Conservation (phyloP, 2,888 invertebrate species). For the Zygaena filipendulae region DNA sequence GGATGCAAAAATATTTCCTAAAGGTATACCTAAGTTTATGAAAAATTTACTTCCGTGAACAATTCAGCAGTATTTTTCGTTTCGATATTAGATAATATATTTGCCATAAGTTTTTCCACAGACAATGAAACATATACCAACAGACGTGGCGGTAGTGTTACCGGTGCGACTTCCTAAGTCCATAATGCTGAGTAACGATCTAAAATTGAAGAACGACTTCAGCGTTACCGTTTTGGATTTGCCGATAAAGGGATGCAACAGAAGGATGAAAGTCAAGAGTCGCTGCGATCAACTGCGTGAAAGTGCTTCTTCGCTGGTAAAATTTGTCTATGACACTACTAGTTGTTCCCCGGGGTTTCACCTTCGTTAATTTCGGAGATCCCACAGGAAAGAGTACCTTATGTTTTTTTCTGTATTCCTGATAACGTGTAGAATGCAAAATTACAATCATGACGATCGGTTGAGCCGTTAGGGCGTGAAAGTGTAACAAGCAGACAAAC, state of each 20-base stretch:
- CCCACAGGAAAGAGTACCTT: no score
- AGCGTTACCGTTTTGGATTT: slow-evolving; percentile 56
- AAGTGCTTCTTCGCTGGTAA: slow-evolving; percentile 47
- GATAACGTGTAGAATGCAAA: no score
- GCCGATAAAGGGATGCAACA: slow-evolving; percentile 29
- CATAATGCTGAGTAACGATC: slow-evolving; percentile 14
- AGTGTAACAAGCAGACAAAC: no score
- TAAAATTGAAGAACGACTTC: slow-evolving; percentile 49
- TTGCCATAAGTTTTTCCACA: slow-evolving; percentile 19
- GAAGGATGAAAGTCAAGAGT: slow-evolving; percentile 29
- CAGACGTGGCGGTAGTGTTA: slow-evolving; percentile 34
- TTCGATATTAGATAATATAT: slow-evolving; percentile 2
- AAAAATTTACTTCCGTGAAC: no score
- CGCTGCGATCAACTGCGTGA: slow-evolving; percentile 33
- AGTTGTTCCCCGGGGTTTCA: no score
- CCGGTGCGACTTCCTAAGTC: slow-evolving; percentile 31
- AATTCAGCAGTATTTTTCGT: no score
- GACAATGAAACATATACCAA: slow-evolving; percentile 29
- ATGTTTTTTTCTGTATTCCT: no score
- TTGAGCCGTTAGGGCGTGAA: no score
- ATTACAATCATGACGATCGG: no score
- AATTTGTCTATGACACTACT: not conserved
- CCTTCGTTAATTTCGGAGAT: no score
- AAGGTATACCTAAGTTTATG: no score
- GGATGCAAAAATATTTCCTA: slow-evolving; percentile 44